Evolutionary conservation across 1,140 invertebrate species (phyloP).

Genomic region (Lasaia peninsularis): DNA sequence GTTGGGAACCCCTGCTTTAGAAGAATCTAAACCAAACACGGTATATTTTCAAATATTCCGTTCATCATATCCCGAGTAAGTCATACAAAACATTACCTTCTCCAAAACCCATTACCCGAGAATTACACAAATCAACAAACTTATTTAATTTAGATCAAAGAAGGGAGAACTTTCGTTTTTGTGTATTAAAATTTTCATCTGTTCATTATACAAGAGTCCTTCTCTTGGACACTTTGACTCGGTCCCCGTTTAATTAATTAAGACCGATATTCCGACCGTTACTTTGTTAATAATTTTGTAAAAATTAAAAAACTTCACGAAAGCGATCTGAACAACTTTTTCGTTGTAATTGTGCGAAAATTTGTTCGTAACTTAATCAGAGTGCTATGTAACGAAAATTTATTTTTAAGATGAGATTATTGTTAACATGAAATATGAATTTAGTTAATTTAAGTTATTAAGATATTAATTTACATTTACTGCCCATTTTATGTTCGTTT

Average conservation of each 20-base stretch:
- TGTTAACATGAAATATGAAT: no score
- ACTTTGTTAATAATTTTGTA: conserved; percentile 7
- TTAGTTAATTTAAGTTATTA: no score
- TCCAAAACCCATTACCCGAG: conserved; percentile 8
- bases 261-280: not conserved
- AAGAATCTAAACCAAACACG: no score
- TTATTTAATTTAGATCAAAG: conserved; percentile 11
- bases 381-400: not conserved
- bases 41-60: not conserved
- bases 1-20: no score
- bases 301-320: not conserved
- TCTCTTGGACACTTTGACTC: not conserved
- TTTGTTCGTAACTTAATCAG: not conserved
- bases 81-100: not conserved
- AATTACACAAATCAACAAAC: conserved; percentile 9
- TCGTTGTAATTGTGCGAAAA: not conserved
- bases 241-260: conserved; percentile 3
- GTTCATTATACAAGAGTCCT: conserved; percentile 6
- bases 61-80: not conserved
- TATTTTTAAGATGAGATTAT: not conserved
- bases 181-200: conserved; percentile 11
- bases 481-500: no score
- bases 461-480: no score
- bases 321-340: not conserved
- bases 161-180: conserved; percentile 11